Percentiles rank a stretch among this genome's conserved stretches.
Evolutionary conservation across 2,888 invertebrate species (phyloP).

Genomic region (Parnassius apollo): DNA sequence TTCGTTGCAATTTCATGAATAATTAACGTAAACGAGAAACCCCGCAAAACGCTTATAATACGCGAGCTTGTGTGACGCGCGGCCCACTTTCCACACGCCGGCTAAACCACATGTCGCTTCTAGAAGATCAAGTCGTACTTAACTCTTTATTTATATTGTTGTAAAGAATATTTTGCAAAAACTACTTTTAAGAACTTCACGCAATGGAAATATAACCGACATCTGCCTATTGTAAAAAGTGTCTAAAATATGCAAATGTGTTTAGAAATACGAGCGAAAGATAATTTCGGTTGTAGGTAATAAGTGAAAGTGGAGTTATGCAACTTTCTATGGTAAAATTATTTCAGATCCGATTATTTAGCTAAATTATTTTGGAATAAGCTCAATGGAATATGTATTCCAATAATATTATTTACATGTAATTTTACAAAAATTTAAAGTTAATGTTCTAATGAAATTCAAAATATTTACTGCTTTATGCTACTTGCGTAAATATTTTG

Average conservation of each 20-base stretch:
- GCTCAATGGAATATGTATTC: too few relatives aligned
- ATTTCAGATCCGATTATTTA: neutral
- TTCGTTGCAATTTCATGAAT: slow-evolving; percentile 39
- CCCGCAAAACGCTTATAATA: slow-evolving; percentile 58
- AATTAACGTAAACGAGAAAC: slow-evolving; percentile 60
- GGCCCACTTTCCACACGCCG: slow-evolving; percentile 73
- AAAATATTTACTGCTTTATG: too few relatives aligned
- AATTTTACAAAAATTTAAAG: too few relatives aligned
- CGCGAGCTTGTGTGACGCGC: slow-evolving; percentile 72
- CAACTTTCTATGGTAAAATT: slow-evolving; percentile 63
- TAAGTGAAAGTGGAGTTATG: slow-evolving; percentile 78
- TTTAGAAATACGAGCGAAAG: slow-evolving; percentile 61
- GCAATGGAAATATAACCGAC: slow-evolving; percentile 41
- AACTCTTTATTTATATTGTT: slow-evolving; percentile 38
- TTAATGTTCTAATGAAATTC: too few relatives aligned
- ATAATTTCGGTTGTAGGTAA: slow-evolving; percentile 57
- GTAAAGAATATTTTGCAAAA: slow-evolving; percentile 54
- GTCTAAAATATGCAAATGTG: slow-evolving; percentile 62
- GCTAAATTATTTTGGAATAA: too few relatives aligned
- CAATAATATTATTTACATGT: too few relatives aligned
- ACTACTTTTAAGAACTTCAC: slow-evolving; percentile 27
- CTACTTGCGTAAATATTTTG: neutral
- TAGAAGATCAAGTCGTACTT: slow-evolving; percentile 22
- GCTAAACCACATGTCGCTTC: slow-evolving; percentile 64
- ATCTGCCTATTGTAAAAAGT: slow-evolving; percentile 52